Conservation (phyloP, 2,113 vertebrate species). For the Myotis yumanensis region DNA sequence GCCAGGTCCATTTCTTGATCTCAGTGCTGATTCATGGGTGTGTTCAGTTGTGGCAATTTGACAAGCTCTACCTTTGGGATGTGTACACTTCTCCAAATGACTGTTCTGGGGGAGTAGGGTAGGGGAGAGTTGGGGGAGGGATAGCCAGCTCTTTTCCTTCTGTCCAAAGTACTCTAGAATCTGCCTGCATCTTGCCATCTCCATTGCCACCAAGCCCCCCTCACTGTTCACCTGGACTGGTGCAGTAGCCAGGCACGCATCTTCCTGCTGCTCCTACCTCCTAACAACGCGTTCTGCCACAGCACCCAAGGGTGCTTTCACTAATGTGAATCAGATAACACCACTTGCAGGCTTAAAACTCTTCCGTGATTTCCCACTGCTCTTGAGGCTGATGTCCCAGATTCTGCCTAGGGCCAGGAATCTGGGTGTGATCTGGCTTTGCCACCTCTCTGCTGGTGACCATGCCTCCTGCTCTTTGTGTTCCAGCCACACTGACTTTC, state of each 20-base stretch:
- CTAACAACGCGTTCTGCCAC: not conserved
- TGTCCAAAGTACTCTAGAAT: not conserved
- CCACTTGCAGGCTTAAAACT: not conserved
- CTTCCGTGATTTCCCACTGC: not conserved
- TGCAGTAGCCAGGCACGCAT: not conserved
- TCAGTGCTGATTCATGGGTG: not conserved
- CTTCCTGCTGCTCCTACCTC: not conserved
- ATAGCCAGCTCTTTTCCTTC: not conserved
- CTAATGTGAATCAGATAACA: not conserved
- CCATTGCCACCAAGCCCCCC: not conserved
- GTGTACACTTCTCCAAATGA: not conserved
- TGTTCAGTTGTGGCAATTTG: not conserved
- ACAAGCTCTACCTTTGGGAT: not conserved
- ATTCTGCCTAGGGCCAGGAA: not conserved
- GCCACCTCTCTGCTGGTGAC: not conserved
- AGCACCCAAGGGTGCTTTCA: not conserved
- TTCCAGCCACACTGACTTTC: not conserved
- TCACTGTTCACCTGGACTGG: not conserved
- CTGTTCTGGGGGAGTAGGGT: not conserved
- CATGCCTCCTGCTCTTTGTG: not conserved
- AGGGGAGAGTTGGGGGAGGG: not conserved
- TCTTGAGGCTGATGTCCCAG: not conserved
- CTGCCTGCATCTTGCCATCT: not conserved
- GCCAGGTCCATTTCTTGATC: not conserved
- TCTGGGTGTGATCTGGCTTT: not conserved